These are phyloP conservation scores for Fragum sueziense DNA, from an alignment of 2,888 invertebrate genomes.

Conservation along the genomic window DNA sequence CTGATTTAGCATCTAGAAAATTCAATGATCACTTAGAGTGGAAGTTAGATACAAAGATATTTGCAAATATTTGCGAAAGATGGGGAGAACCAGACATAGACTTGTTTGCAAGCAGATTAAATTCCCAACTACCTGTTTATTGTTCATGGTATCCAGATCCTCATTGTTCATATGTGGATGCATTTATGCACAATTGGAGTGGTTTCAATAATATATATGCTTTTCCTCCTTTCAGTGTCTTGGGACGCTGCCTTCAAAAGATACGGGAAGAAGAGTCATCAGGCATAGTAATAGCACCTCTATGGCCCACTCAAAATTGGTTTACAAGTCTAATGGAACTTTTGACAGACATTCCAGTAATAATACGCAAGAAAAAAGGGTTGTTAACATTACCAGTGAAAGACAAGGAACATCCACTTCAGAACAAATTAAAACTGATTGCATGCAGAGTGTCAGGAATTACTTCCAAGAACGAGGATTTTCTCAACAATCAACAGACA, in stretches of 20 bases:
- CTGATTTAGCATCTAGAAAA: no score
- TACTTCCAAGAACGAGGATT: conserved; percentile 18
- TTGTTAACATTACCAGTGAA: no score
- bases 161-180: background rate
- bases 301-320: conserved; percentile 48
- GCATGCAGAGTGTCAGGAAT: no score
- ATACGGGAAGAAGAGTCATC: conserved; percentile 31
- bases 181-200: no score
- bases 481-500: conserved; percentile 18
- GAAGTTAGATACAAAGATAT: no score
- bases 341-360: conserved; percentile 14
- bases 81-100: no score
- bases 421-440: conserved; percentile 24
- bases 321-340: conserved; percentile 28
- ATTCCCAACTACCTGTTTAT: no score
- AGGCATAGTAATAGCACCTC: conserved; percentile 37
- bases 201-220: background rate
- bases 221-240: conserved; percentile 10
- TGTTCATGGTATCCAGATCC: no score
- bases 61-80: background rate
- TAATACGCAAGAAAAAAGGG: conserved; percentile 25
- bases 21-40: no score
- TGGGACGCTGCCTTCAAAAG: conserved; percentile 27
- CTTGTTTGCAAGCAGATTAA: no score
- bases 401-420: conserved; percentile 21